phyloP scores from a whole-genome alignment of 2,888 invertebrate species.

The Drosophila eohydei region DNA sequence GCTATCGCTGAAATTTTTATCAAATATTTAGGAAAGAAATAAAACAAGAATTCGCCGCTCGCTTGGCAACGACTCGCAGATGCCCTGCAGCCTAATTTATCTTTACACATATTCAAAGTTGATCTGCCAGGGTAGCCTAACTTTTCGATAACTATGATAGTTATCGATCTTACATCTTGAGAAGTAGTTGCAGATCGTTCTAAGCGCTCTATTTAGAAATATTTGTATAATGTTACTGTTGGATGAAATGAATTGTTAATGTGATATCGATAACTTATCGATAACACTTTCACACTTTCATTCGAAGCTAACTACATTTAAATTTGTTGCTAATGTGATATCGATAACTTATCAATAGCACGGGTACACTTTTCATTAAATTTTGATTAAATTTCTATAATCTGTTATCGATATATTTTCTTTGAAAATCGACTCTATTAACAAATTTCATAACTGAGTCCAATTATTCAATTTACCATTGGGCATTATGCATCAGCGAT shows the following conservation, averaged over 20 bases:
- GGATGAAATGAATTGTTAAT: no score
- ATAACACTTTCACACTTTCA: no score
- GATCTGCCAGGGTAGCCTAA: not conserved
- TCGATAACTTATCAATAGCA: not conserved
- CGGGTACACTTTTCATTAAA: not conserved
- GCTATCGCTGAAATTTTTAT: slow-evolving; percentile 21
- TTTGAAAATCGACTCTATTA: not conserved
- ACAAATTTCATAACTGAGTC: slow-evolving; percentile 9
- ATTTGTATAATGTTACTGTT: no score
- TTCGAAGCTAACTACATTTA: no score
- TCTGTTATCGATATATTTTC: not conserved
- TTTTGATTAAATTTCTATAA: not conserved
- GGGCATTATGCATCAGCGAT: slow-evolving; percentile 21
- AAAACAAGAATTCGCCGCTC: not conserved
- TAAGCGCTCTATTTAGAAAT: no score
- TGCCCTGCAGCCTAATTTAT: not conserved
- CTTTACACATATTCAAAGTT: not conserved
- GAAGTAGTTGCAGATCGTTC: not conserved
- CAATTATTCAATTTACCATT: slow-evolving; percentile 22
- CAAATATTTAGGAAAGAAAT: slow-evolving; percentile 4
- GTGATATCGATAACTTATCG: not conserved
- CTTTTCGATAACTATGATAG: not conserved
- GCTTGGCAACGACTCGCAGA: not conserved
- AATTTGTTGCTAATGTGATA: no score
- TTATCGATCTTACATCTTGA: no score